These are phyloP conservation scores for Cyanoramphus novaezelandiae DNA, from an alignment of 2,113 vertebrate species.

Conservation along the genomic window DNA sequence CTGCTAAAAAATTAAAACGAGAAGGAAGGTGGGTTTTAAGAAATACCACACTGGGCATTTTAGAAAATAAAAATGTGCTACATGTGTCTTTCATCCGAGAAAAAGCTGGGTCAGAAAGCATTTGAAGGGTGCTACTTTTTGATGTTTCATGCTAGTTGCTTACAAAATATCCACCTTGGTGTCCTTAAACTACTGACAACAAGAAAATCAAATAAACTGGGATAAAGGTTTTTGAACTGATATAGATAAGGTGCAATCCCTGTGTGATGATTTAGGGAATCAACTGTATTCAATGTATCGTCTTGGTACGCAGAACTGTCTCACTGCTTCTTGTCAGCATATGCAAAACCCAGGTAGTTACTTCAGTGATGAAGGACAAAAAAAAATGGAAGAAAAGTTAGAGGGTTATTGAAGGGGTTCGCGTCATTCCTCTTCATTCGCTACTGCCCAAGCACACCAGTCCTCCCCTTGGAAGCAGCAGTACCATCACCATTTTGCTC, in stretches of 20 bases:
- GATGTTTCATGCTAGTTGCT: background rate
- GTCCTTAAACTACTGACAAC: background rate
- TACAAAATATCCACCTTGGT: background rate
- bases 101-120: background rate
- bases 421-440: background rate
- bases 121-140: background rate
- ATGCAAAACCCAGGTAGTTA: background rate
- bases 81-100: background rate
- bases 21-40: background rate
- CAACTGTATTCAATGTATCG: background rate
- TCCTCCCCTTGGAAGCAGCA: background rate
- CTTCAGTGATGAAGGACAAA: background rate
- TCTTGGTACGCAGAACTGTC: background rate
- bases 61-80: background rate
- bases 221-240: background rate
- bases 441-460: background rate
- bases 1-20: background rate
- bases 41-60: background rate
- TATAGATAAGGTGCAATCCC: background rate
- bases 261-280: background rate
- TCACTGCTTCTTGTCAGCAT: conserved; percentile 15
- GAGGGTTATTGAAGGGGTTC: background rate
- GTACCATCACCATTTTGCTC: background rate
- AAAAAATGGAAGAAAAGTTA: background rate
- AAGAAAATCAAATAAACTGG: background rate